A percentile compares a stretch with the other conserved stretches of the same genome.
phyloP scores from a whole-genome alignment of 2,797 vertebrate genomes.

The Smutsia temminckii region DNA sequence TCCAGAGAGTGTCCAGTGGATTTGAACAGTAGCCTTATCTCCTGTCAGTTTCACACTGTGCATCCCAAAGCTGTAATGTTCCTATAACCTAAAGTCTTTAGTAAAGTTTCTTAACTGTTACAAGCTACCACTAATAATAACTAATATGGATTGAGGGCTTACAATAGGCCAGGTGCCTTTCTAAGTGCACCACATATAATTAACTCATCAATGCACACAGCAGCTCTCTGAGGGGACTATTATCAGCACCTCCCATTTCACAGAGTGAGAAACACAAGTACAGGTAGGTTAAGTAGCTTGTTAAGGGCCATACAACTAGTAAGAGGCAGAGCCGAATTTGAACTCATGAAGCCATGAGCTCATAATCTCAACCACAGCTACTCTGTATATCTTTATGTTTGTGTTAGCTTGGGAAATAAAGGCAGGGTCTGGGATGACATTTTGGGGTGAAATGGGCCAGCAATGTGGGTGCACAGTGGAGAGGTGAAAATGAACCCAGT shows the following conservation, averaged over 20 bases:
- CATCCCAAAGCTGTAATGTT: background rate
- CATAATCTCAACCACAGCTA: background rate
- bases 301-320: background rate
- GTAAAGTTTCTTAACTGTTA: background rate
- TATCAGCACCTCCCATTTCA: background rate
- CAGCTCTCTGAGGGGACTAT: background rate
- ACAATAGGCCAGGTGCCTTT: background rate
- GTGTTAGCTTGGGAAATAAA: background rate
- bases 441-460: background rate
- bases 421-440: background rate
- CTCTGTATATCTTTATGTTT: background rate
- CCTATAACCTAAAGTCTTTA: background rate
- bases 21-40: background rate
- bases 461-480: background rate
- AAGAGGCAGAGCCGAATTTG: background rate
- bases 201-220: background rate
- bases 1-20: background rate
- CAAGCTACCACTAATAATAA: background rate
- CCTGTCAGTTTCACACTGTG: background rate
- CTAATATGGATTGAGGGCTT: background rate
- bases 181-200: background rate
- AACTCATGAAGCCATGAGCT: background rate
- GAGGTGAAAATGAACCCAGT: background rate
- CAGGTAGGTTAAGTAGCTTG: background rate
- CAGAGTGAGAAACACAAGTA: background rate